phyloP scores from a whole-genome alignment of 2,888 invertebrate species.

The Dexiosoma caninum region DNA sequence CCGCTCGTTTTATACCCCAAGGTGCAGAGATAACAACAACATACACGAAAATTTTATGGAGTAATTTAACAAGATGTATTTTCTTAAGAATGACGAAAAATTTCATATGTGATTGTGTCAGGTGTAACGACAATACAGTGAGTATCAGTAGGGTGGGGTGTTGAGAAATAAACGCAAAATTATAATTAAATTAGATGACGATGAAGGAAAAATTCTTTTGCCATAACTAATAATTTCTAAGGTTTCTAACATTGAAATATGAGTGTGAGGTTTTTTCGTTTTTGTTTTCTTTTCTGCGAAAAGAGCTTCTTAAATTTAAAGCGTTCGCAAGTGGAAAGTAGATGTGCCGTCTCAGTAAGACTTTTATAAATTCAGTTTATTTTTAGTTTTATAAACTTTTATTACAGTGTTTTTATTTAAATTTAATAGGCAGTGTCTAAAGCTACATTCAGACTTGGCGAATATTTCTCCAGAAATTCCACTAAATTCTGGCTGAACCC shows the following conservation, averaged over 20 bases:
- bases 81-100: constrained; percentile 83
- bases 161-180: background rate
- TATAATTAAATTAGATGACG: constrained; percentile 40
- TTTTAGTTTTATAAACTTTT: no score
- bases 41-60: constrained; percentile 85
- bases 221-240: constrained; percentile 9
- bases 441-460: no score
- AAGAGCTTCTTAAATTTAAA: no score
- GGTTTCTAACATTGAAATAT: constrained; percentile 15
- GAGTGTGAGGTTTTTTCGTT: no score
- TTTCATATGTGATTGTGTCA: constrained; percentile 83
- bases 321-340: no score
- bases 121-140: constrained; percentile 85
- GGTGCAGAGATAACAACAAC: constrained; percentile 84
- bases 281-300: no score
- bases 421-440: no score
- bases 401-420: no score
- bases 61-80: constrained; percentile 83
- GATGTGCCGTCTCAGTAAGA: no score
- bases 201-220: background rate
- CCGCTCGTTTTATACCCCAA: constrained; percentile 81
- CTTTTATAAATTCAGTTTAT: no score
- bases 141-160: constrained; percentile 73
- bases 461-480: no score
- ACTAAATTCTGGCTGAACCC: no score